phyloP scores from a whole-genome alignment of 2,797 vertebrate species.

The Cossypha caffra region DNA sequence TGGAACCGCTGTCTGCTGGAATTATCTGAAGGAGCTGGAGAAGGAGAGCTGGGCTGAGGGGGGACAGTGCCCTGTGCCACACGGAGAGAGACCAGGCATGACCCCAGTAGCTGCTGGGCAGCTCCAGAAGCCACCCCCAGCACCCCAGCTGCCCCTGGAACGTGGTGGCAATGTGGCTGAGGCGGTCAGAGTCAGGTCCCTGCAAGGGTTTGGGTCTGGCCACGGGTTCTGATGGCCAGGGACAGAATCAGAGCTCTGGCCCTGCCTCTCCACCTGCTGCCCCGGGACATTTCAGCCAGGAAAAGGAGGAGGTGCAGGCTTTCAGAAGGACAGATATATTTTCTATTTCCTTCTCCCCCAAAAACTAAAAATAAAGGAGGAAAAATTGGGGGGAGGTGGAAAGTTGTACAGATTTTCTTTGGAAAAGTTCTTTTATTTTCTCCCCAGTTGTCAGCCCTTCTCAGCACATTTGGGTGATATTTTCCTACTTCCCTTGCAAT shows the following conservation, averaged over 20 bases:
- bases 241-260: not conserved
- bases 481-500: conserved; percentile 25
- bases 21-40: not conserved
- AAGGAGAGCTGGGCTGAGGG: not conserved
- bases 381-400: not conserved
- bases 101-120: not conserved
- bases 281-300: not conserved
- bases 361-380: not conserved
- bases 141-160: not conserved
- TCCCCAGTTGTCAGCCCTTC: not conserved
- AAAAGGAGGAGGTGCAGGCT: not conserved
- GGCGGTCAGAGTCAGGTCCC: not conserved
- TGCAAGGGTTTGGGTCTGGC: not conserved
- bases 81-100: not conserved
- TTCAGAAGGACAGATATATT: not conserved
- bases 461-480: conserved; percentile 12
- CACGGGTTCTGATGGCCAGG: not conserved
- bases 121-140: no score
- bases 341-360: not conserved
- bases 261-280: not conserved
- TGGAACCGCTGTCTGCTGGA: not conserved
- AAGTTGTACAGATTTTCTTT: not conserved
- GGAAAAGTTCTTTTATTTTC: not conserved
- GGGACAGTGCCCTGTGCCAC: not conserved
- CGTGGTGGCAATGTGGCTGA: no score